Evolutionary conservation across 2,113 vertebrate genomes (phyloP).

Genomic region (Caranx ignobilis): DNA sequence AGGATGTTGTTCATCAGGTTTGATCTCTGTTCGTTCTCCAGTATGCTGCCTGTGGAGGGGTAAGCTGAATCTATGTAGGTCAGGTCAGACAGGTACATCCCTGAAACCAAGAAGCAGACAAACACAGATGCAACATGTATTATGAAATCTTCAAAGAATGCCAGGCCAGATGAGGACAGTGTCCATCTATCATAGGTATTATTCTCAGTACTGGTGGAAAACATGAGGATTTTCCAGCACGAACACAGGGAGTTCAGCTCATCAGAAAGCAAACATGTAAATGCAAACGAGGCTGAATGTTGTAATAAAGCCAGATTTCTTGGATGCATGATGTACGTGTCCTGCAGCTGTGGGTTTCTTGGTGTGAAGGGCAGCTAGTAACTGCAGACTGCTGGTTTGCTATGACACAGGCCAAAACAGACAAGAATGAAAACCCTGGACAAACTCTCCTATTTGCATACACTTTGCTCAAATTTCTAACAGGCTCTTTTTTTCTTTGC

Average conservation of each 20-base stretch:
- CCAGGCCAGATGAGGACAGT: slow-evolving; percentile 29
- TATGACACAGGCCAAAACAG: not conserved
- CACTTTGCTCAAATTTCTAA: slow-evolving; percentile 22
- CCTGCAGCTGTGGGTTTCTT: slow-evolving; percentile 38
- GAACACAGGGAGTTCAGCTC: slow-evolving; percentile 25
- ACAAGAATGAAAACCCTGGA: slow-evolving; percentile 2
- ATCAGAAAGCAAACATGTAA: slow-evolving; percentile 50
- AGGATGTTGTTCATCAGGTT: slow-evolving; percentile 99
- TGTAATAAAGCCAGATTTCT: slow-evolving; percentile 22
- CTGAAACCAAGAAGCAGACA: slow-evolving; percentile 77
- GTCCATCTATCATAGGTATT: slow-evolving; percentile 48
- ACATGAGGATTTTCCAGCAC: slow-evolving; percentile 14
- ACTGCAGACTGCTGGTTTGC: slow-evolving; percentile 22
- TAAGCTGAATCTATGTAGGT: slow-evolving; percentile 98
- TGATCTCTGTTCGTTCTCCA: slow-evolving; percentile 97
- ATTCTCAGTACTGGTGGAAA: slow-evolving; percentile 2
- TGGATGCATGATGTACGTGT: slow-evolving; percentile 19
- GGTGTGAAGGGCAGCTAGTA: slow-evolving; percentile 31
- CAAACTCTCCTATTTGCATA: slow-evolving; percentile 11
- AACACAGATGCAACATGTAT: not conserved
- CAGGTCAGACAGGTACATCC: slow-evolving; percentile 98
- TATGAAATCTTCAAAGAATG: not conserved
- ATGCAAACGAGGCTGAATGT: slow-evolving; percentile 39
- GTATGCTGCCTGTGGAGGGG: slow-evolving; percentile 97
- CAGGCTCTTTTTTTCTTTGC: not conserved